phyloP scores from a whole-genome alignment of 1,140 invertebrate genomes.

The Danaus plexippus region DNA sequence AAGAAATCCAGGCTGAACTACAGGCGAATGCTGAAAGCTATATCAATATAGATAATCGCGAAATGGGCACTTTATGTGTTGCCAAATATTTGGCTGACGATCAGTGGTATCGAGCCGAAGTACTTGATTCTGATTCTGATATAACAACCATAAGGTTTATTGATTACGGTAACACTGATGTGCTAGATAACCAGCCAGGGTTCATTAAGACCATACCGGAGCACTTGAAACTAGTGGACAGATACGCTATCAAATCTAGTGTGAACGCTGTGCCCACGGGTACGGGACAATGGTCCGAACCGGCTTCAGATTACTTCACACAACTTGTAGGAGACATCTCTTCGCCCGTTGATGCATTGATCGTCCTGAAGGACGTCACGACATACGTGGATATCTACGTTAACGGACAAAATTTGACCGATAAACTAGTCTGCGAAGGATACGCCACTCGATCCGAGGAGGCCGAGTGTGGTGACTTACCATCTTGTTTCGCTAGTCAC shows the following conservation, averaged over 20 bases:
- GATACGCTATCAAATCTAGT: slow-evolving; percentile 75
- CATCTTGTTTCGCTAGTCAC: slow-evolving; percentile 77
- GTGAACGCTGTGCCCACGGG: slow-evolving; percentile 76
- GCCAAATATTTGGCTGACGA: slow-evolving; percentile 82
- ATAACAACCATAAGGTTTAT: slow-evolving; percentile 84
- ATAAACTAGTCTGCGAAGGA: slow-evolving; percentile 73
- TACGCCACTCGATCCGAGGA: slow-evolving; percentile 68
- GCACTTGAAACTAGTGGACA: slow-evolving; percentile 65
- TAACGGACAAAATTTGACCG: slow-evolving; percentile 74
- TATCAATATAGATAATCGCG: slow-evolving; percentile 68
- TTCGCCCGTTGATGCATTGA: slow-evolving; percentile 63
- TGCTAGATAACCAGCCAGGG: slow-evolving; percentile 73
- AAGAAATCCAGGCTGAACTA: slow-evolving; percentile 74
- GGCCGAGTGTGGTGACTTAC: slow-evolving; percentile 63
- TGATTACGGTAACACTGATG: slow-evolving; percentile 87
- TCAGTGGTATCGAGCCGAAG: slow-evolving; percentile 85
- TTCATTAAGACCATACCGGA: slow-evolving; percentile 75
- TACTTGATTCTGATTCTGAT: slow-evolving; percentile 80
- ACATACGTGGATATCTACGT: slow-evolving; percentile 78
- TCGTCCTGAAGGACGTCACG: slow-evolving; percentile 74
- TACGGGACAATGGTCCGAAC: slow-evolving; percentile 77
- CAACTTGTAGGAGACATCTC: slow-evolving; percentile 58
- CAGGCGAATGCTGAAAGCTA: slow-evolving; percentile 71
- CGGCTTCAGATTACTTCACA: slow-evolving; percentile 74
- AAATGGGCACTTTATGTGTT: slow-evolving; percentile 78